Conservation (phyloP, 2,888 invertebrate species). For the Apodemia zela region DNA sequence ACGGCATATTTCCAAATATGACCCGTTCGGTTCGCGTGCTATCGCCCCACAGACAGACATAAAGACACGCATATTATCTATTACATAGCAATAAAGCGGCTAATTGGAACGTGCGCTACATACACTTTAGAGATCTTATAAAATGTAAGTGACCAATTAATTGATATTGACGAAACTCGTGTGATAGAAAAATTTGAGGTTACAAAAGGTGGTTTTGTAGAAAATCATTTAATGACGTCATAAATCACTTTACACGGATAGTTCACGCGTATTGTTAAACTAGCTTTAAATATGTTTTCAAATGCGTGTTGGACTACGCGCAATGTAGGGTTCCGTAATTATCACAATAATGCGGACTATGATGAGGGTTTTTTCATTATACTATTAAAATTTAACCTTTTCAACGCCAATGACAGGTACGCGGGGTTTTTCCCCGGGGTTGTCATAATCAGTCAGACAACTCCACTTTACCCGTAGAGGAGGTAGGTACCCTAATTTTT, state of each 20-base stretch:
- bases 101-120: constrained; percentile 71
- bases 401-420: no score
- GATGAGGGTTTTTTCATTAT: no score
- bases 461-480: no score
- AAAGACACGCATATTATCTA: constrained; percentile 67
- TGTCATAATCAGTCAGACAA: no score
- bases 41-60: constrained; percentile 49
- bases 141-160: constrained; percentile 51
- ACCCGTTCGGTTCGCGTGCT: constrained; percentile 62
- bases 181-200: constrained; percentile 6
- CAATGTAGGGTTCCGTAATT: no score
- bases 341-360: no score
- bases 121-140: constrained; percentile 37
- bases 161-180: constrained; percentile 34
- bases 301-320: no score
- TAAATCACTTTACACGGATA: constrained; percentile 19
- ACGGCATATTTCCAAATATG: constrained; percentile 57
- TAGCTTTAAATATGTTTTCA: background rate
- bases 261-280: background rate
- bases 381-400: no score
- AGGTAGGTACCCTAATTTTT: no score
- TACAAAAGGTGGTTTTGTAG: constrained; percentile 19
- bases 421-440: no score
- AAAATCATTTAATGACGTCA: background rate
- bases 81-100: constrained; percentile 60